Conservation (phyloP, 2,113 vertebrate species). For the Spea multiplicata region DNA sequence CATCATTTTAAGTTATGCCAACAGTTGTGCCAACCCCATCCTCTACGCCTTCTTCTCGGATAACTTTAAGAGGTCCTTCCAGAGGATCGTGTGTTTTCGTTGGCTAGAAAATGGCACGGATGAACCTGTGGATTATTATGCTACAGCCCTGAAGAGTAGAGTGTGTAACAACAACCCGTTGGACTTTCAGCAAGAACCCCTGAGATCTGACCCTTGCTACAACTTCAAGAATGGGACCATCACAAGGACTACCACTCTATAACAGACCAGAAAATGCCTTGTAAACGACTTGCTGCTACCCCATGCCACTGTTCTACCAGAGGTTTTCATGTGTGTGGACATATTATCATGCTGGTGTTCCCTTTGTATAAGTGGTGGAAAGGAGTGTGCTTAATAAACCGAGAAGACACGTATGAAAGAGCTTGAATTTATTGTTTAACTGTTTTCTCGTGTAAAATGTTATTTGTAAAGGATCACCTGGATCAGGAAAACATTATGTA, state of each 20-base stretch:
- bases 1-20: conserved; percentile 76
- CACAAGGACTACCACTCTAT: conserved; percentile 62
- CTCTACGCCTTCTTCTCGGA: conserved; percentile 76
- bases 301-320: conserved; percentile 32
- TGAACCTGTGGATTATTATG: conserved; percentile 64
- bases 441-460: too few species aligned
- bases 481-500: too few species aligned
- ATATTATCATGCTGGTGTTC: conserved; percentile 19
- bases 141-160: conserved; percentile 51
- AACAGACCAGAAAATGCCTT: background rate
- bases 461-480: too few species aligned
- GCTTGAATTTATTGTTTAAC: too few species aligned
- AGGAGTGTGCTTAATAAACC: conserved; percentile 30
- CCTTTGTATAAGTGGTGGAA: conserved; percentile 33
- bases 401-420: background rate
- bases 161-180: conserved; percentile 57
- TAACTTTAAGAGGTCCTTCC: conserved; percentile 75
- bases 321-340: conserved; percentile 21
- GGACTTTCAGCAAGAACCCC: conserved; percentile 58
- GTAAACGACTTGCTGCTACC: conserved; percentile 34
- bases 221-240: conserved; percentile 53
- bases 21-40: conserved; percentile 78
- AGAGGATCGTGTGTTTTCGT: conserved; percentile 66
- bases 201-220: conserved; percentile 55
- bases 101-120: conserved; percentile 56